A percentile compares a stretch with the other conserved stretches of the same genome.
phyloP scores from a whole-genome alignment of 2,888 invertebrate genomes.

The Trissolcus japonicus region DNA sequence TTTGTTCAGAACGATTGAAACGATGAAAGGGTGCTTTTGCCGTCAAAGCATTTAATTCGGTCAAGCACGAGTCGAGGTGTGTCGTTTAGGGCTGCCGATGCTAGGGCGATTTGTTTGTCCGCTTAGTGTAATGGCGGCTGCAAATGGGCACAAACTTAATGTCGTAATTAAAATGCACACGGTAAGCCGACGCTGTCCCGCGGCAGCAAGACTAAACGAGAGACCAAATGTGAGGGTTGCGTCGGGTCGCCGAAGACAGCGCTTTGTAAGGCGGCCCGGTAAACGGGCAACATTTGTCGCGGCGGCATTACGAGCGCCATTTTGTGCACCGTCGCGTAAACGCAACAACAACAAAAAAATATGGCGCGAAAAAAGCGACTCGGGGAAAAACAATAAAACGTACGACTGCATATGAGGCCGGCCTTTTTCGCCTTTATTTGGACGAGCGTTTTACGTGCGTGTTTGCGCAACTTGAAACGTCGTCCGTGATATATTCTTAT shows the following conservation, averaged over 20 bases:
- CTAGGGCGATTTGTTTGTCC: slow-evolving; percentile 49
- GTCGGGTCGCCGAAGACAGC: slow-evolving; percentile 26
- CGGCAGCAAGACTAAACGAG: slow-evolving; percentile 62
- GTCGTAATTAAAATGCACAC: slow-evolving; percentile 72
- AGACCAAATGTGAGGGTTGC: slow-evolving; percentile 51
- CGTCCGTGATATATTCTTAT: slow-evolving; percentile 46
- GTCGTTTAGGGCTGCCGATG: slow-evolving; percentile 21
- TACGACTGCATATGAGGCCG: slow-evolving; percentile 26
- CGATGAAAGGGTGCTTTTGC: too few species aligned
- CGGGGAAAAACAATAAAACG: slow-evolving; percentile 14
- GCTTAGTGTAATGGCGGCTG: slow-evolving; percentile 53
- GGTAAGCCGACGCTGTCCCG: slow-evolving; percentile 66
- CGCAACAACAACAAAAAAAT: slow-evolving; percentile 7
- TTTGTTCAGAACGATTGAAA: too few species aligned
- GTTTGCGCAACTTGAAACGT: slow-evolving; percentile 47
- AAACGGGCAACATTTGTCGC: slow-evolving; percentile 60
- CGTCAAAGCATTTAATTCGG: too few species aligned
- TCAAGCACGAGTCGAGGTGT: slow-evolving; percentile 14
- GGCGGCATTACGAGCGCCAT: slow-evolving; percentile 22
- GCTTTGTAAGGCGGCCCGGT: slow-evolving; percentile 59
- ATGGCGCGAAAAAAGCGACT: slow-evolving; percentile 1
- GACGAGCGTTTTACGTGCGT: slow-evolving; percentile 26
- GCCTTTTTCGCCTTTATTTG: slow-evolving; percentile 36
- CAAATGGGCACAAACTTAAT: slow-evolving; percentile 66
- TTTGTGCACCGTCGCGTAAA: slow-evolving; percentile 24